Base-by-base conservation (phyloP, 2,888 invertebrate genomes). In the Idaea straminata region DNA sequence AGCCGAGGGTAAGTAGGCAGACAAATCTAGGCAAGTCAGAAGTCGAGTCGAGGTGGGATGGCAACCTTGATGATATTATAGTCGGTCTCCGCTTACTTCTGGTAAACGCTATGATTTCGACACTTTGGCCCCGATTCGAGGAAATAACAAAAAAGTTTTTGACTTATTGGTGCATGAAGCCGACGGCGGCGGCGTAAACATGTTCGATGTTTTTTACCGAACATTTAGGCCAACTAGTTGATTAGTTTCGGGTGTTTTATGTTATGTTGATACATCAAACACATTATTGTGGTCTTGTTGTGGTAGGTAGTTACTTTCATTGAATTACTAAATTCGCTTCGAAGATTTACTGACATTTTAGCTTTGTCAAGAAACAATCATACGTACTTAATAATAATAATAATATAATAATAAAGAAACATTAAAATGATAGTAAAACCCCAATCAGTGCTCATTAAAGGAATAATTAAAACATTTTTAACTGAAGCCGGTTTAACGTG, bases 71-170 rank as follows among this genome's bases (percentile, higher is more conserved):
- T 80, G 80, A 81, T 83, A 83, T 82, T 84, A 77, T 72, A 84
- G 74, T 85, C 85, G 47, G 86, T 84, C 87, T 86, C 85, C 85
- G 83, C 78, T 77, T 82, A 86, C 88, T 86, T 89, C 88, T 84
- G 83, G 83, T 78, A 82, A 89, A 89, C 87, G 87, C 81, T 84
- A 80, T 85, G 85, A 83, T 85, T 83, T 81, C 85, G 78, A 84
- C 87, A 85, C 86, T 80, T 63, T 59, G 62, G 25, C 25, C 69
- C 72, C 76, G 71, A 71, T 62, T 67, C 69, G 68, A 77, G 82
- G 81, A 81, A 85, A 86, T 83, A 87, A 85, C 87, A 86, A 84
- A 85, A 85, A 90, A 90, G 83, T 85, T 86, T 82, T 83, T 74
- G 85, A 85, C 77, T 83, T 85, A 85, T 85, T 75, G 80, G 77